phyloP scores from a whole-genome alignment of 2,797 vertebrate species.

The Chanos chanos region DNA sequence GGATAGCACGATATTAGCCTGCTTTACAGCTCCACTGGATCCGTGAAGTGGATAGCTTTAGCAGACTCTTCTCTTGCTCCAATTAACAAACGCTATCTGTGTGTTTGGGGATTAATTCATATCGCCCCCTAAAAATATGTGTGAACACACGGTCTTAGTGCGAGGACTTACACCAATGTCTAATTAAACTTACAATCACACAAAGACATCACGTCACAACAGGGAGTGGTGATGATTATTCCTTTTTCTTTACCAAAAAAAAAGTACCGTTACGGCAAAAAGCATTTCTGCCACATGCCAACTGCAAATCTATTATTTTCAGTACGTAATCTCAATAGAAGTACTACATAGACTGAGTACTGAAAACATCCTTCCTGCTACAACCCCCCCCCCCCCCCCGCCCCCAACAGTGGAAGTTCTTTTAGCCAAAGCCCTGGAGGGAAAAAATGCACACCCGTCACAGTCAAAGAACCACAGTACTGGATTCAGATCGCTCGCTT shows the following conservation, averaged over 20 bases:
- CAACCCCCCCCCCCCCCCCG: no score
- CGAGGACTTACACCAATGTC: background rate
- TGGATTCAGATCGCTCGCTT: slow-evolving; percentile 46
- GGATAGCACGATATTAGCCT: slow-evolving; percentile 4
- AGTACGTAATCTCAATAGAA: no score
- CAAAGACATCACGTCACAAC: background rate
- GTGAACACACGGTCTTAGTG: background rate
- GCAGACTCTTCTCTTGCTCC: slow-evolving; percentile 49
- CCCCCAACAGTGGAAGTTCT: background rate
- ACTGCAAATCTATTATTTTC: no score
- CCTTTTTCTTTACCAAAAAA: no score
- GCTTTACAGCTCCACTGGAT: slow-evolving; percentile 36
- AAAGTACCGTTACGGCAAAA: no score
- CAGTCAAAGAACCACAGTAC: slow-evolving; percentile 52
- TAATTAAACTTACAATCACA: background rate
- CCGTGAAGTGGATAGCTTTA: slow-evolving; percentile 50
- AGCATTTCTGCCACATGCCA: no score
- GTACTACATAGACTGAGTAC: no score
- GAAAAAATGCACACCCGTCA: slow-evolving; percentile 12
- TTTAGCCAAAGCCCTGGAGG: slow-evolving; percentile 24
- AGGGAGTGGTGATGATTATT: background rate
- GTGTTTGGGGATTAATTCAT: background rate
- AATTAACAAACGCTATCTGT: slow-evolving; percentile 27
- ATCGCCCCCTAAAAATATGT: background rate
- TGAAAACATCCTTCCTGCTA: no score